Percentiles rank a stretch among this genome's conserved stretches.
Conservation (phyloP, 2,888 invertebrate genomes). For the Phengaris alcon region DNA sequence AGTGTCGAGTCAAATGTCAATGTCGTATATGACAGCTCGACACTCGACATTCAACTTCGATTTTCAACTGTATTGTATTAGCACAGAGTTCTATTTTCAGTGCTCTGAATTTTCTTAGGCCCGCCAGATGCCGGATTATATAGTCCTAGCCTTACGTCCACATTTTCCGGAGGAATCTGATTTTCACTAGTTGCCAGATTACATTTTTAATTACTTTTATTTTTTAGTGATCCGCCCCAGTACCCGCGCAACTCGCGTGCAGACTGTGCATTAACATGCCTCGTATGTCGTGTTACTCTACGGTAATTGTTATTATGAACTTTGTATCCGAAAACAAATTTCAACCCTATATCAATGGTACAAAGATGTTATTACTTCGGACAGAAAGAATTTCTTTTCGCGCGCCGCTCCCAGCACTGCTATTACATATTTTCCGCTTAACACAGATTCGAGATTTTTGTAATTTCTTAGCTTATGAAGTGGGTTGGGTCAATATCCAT, state of each 20-base stretch:
- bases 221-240: constrained; percentile 35
- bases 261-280: constrained; percentile 53
- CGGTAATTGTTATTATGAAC: constrained; percentile 55
- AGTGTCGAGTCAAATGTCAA: too few relatives aligned
- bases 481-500: constrained; percentile 30
- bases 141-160: not conserved
- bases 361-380: constrained; percentile 24
- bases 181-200: constrained; percentile 28
- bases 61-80: too few relatives aligned
- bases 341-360: constrained; percentile 6
- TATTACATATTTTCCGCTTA: constrained; percentile 35
- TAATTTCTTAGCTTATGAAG: constrained; percentile 35
- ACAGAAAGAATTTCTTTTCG: constrained; percentile 30
- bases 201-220: constrained; percentile 33
- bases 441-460: constrained; percentile 34
- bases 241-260: constrained; percentile 49
- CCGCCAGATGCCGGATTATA: too few relatives aligned
- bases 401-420: constrained; percentile 31
- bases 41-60: too few relatives aligned
- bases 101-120: not conserved
- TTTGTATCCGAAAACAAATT: constrained; percentile 28
- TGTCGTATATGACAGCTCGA: too few relatives aligned
- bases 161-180: not conserved
- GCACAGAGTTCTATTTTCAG: too few relatives aligned
- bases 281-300: constrained; percentile 47